Evolutionary conservation across 2,888 invertebrate genomes (phyloP), one percentile per base, ranked within the genome.

Genomic region (Agrilus mali): DNA sequence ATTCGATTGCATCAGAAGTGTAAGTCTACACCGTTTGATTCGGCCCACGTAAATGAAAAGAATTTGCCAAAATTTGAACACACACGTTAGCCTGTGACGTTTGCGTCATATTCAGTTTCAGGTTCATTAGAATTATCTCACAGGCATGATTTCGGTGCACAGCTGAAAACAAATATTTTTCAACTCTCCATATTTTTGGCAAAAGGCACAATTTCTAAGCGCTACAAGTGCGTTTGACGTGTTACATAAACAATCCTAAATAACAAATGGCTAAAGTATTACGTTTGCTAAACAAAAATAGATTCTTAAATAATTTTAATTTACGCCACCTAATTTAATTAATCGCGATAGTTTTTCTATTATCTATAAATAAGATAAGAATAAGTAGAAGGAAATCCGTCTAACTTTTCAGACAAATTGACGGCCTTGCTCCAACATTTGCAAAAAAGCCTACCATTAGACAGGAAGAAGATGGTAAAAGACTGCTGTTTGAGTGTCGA

Each of bases 371-470:
- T 40, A 14, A 40, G n/a, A 40, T 10, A 32, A 32, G n/a, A n/a
- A n/a, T n/a, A n/a, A 40, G 8, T 27, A 15, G 20, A 14, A 40
- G 13, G 33, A 13, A 33, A 32, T 40, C 14, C 33, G 39, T 22
- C 38, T n/a, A 38, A 31, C 32, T 60, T 61, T 69, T 10, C 72
- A 93, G 93, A 78, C 92, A 93, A 90, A 88, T 92, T 74, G 93
- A 93, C 75, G 94, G 93, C 65, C 84, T 89, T 70, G 93, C 95
- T 70, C 95, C 95, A 63, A 94, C 94, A 64, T 96, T 96, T 74
- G 86, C 92, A 70, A 92, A 94, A 75, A 95, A 95, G 72, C 95
- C 95, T 50, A 84, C 92, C 58, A 96, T 96, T 70, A 80, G 93
- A 66, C 95, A 96, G 71, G 94, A 94, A 70, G 94, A 94, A 69